Percentiles rank a stretch among this genome's conserved stretches.
phyloP scores from a whole-genome alignment of 2,797 vertebrate species.

The Pachyuromys duprasi region DNA sequence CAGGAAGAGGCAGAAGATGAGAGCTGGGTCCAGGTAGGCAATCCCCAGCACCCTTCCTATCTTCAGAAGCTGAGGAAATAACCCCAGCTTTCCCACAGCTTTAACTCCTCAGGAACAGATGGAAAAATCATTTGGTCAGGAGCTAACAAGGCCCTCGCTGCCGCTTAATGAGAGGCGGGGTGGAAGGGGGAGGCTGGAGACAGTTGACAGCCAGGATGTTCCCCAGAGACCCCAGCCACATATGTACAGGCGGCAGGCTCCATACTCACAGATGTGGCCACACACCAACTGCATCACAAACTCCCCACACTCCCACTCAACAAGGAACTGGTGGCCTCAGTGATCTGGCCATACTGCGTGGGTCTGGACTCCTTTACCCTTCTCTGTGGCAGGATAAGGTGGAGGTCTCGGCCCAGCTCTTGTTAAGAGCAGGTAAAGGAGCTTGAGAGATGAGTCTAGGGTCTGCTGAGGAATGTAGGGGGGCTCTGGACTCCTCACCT shows the following conservation, averaged over 20 bases:
- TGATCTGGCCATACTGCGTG: background rate
- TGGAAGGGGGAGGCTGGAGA: background rate
- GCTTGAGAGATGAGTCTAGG: background rate
- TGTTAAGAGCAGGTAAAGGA: background rate
- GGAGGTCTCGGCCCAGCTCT: background rate
- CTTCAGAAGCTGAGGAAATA: background rate
- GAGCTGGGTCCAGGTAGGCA: constrained; percentile 48
- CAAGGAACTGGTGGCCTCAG: background rate
- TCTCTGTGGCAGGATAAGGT: background rate
- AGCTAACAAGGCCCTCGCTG: constrained; percentile 65
- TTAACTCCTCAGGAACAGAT: background rate
- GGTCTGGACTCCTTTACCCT: background rate
- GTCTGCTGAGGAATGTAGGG: background rate
- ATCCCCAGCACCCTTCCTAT: background rate
- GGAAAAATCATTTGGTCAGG: constrained; percentile 54
- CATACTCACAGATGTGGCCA: background rate
- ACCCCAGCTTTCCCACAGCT: background rate
- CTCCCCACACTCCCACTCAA: background rate
- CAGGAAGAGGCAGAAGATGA: constrained; percentile 46
- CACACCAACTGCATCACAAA: background rate
- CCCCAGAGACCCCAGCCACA: constrained; percentile 13
- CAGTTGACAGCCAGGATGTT: constrained; percentile 49
- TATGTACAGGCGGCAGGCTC: background rate
- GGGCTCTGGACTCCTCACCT: background rate
- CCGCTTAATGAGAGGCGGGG: constrained; percentile 71